These are phyloP conservation scores for Acleris emargana DNA, from an alignment of 2,888 invertebrate genomes.

Conservation along the genomic window DNA sequence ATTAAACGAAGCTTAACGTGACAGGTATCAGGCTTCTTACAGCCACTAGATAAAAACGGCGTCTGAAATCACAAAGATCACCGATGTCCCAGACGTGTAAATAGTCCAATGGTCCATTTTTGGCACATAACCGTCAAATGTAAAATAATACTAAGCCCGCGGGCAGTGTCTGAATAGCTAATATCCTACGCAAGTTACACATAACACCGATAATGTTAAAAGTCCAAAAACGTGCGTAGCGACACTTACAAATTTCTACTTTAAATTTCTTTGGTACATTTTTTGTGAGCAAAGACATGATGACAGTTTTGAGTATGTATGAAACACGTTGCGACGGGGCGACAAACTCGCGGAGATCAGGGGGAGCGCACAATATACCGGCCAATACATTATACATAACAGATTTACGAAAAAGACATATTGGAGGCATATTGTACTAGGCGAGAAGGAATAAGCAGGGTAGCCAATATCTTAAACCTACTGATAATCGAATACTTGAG, in stretches of 20 bases:
- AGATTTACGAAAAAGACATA: background rate
- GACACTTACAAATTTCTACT: slow-evolving; percentile 57
- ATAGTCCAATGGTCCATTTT: slow-evolving; percentile 67
- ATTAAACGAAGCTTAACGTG: too few relatives aligned
- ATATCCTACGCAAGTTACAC: slow-evolving; percentile 19
- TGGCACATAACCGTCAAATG: slow-evolving; percentile 71
- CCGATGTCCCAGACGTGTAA: slow-evolving; percentile 19
- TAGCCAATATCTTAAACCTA: too few relatives aligned
- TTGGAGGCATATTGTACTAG: too few relatives aligned
- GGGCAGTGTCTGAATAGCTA: slow-evolving; percentile 22
- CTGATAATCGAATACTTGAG: too few relatives aligned
- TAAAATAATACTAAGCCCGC: slow-evolving; percentile 66
- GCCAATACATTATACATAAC: too few relatives aligned
- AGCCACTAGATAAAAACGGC: slow-evolving; percentile 21
- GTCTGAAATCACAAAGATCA: slow-evolving; percentile 16
- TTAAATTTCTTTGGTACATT: slow-evolving; percentile 74
- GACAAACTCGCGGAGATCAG: slow-evolving; percentile 1
- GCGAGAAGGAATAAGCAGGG: too few relatives aligned
- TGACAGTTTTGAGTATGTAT: slow-evolving; percentile 61
- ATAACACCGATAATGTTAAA: slow-evolving; percentile 31
- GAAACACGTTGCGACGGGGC: slow-evolving; percentile 19
- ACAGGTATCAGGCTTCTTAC: too few relatives aligned
- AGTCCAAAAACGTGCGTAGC: slow-evolving; percentile 47
- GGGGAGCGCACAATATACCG: background rate
- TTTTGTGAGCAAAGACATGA: slow-evolving; percentile 78